Base-by-base conservation (phyloP, 2,888 invertebrate species). In the Pseudanteris insignis region DNA sequence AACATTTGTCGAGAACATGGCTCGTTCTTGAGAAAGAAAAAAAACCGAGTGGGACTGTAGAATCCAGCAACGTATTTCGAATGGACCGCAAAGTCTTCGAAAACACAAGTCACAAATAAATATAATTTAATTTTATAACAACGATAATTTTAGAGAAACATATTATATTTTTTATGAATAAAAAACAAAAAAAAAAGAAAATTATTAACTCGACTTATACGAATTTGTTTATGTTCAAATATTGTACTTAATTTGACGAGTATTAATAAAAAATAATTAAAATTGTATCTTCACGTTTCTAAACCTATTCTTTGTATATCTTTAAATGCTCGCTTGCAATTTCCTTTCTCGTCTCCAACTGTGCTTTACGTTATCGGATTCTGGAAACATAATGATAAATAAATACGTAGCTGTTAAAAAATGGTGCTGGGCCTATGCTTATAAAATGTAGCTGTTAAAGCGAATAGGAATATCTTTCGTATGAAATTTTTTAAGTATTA, bases 11-110 rank as follows among this genome's bases (percentile, higher is more conserved):
- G 9, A 15, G 8, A 41, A 25, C 28, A 37, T 24, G 13, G 9
- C 30, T 9, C 14, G 26, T 26, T 9, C 10, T 18, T 18, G 18
- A 3, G 18, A 18, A n/a, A n/a, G n/a, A n/a, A n/a, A n/a, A 11
- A 62, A 37, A 25, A 46, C 24, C 69, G 75, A 78, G 78, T 78
- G 77, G 70, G 69, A 75, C 74, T 77, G 75, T 70, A 74, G 75
- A 79, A 70, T 74, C 62, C 68, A 73, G 77, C 47, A 14, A 33
- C 10, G n/a, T 18, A 32, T 36, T 59, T 47, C 41, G 24, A 44
- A 43, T 6, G 26, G 44, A 26, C 40, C 26, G 30, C 14, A 37
- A 32, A 32, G 46, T 34, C 29, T 55, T 41, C 18, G 21, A 18
- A 38, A 30, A 41, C 18, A 44, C 28, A 14, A 32, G 33, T 54